Base-by-base conservation (phyloP, 2,888 invertebrate genomes). In the Oxytorus armatus region DNA sequence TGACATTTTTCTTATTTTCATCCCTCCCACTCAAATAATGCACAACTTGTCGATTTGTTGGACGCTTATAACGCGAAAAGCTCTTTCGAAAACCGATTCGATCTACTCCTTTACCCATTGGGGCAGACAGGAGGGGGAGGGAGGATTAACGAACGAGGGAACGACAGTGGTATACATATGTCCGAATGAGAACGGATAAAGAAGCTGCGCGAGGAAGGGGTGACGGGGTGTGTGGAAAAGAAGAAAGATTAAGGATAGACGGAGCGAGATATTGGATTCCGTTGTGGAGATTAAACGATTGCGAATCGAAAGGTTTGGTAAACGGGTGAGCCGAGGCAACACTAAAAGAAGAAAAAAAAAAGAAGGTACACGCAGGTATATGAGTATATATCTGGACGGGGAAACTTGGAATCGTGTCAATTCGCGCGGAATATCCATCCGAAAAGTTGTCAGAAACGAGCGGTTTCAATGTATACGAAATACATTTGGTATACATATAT, bases 61-160 rank as follows among this genome's bases (percentile, higher is more conserved):
- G n/a, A n/a, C n/a, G n/a, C n/a, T n/a, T n/a, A n/a, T 79, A 74
- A 59, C 81, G 68, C 81, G 68, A 84, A 84, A 83, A 79, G 83
- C 49, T 83, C 75, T 75, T 76, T 55, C 72, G 80, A 81, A 63
- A 85, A 84, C 79, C 85, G 85, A 86, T 87, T 85, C 84, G 84
- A 88, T 88, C 86, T 80, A 77, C 80, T 81, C 83, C 63, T 42
- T 61, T 57, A 16, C 42, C 42, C n/a, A n/a, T n/a, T n/a, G n/a
- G n/a, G n/a, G n/a, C n/a, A n/a, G n/a, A n/a, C n/a, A n/a, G n/a
- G n/a, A n/a, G n/a, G n/a, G n/a, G n/a, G n/a, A n/a, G n/a, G 36
- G 61, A 59, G 84, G 84, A 87, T 88, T 88, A 88, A 86, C 85
- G 81, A 85, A 59, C 39, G 39, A 33, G 21, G 18, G 39, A 39